Evolutionary conservation across 2,113 vertebrate genomes (phyloP).

Genomic region (Leptosomus discolor): DNA sequence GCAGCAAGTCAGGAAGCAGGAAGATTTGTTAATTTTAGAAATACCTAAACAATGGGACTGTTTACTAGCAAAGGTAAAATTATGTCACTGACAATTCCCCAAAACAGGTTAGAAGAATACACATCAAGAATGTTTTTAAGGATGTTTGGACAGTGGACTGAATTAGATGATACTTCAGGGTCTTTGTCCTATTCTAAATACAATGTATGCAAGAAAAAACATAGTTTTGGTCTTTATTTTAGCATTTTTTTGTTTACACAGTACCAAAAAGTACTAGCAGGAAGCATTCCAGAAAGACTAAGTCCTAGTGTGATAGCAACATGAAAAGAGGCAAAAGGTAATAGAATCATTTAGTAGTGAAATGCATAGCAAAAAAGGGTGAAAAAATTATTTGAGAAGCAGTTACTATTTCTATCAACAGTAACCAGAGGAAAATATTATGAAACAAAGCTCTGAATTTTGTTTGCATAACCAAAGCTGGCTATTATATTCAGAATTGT

Average conservation of each 20-base stretch:
- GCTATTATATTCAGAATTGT: neutral
- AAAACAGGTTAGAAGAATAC: neutral
- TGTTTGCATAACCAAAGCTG: neutral
- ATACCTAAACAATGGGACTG: neutral
- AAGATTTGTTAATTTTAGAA: neutral
- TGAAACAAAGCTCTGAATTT: neutral
- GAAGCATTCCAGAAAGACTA: neutral
- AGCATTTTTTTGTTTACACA: neutral
- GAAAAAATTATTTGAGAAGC: neutral
- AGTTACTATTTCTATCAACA: neutral
- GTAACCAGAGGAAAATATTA: neutral
- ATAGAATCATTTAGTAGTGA: neutral
- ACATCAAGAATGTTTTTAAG: neutral
- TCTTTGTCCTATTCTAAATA: neutral
- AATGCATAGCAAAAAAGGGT: neutral
- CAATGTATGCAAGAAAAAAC: neutral
- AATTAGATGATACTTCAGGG: neutral
- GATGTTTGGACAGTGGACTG: neutral
- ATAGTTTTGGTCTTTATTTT: neutral
- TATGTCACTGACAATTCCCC: neutral
- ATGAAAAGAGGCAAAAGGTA: neutral
- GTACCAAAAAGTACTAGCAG: neutral
- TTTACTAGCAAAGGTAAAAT: neutral
- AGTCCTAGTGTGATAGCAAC: neutral
- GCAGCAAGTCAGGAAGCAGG: neutral